Percentiles rank a stretch among this genome's conserved stretches.
Evolutionary conservation across 35 echinoderm and acorn worm species (phyloP).

Genomic region (Stichopus chloronotus): DNA sequence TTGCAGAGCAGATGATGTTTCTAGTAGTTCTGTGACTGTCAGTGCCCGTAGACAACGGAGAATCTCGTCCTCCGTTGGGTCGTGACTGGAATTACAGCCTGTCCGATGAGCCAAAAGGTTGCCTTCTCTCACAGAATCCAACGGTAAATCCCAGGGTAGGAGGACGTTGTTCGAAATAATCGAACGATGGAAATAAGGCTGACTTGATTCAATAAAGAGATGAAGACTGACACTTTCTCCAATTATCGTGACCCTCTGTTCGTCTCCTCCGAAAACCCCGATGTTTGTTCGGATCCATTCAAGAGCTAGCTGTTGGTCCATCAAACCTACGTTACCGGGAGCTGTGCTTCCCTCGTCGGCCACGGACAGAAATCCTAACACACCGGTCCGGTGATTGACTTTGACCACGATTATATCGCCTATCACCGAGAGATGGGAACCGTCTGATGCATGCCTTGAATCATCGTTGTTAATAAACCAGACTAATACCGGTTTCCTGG

Average conservation of each 20-base stretch:
- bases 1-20: neutral
- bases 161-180: slow-evolving; percentile 13
- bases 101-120: neutral
- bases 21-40: neutral
- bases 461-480: neutral
- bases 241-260: neutral
- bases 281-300: slow-evolving; percentile 24
- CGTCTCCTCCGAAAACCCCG: slow-evolving; percentile 11
- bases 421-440: neutral
- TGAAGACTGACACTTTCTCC: slow-evolving; percentile 8
- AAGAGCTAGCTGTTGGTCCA: slow-evolving; percentile 23
- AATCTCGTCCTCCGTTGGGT: neutral
- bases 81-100: neutral
- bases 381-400: neutral
- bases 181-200: neutral
- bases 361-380: neutral
- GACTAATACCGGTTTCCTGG: neutral
- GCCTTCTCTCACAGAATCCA: neutral
- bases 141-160: slow-evolving; percentile 18
- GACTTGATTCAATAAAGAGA: neutral
- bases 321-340: neutral
- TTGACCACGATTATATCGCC: slow-evolving; percentile 1
- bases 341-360: neutral
- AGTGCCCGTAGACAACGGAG: neutral
- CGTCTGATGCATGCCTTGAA: neutral